A percentile compares a stretch with the other conserved stretches of the same genome.
Conservation (phyloP, 1,140 invertebrate genomes). For the Ditylenchus dipsaci region DNA sequence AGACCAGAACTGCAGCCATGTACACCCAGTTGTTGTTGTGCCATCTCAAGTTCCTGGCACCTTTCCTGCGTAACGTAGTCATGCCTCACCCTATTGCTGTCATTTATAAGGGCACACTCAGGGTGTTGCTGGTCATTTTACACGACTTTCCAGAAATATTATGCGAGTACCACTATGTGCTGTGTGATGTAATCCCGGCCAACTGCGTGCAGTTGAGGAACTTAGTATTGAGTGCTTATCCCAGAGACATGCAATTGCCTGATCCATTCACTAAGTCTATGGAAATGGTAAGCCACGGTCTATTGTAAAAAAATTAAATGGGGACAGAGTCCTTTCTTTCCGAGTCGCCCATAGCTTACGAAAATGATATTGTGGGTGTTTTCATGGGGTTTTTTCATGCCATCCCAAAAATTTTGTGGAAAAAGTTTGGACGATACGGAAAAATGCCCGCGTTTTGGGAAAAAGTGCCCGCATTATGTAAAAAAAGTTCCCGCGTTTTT, state of each 20-base stretch:
- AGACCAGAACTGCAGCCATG: slow-evolving; percentile 62
- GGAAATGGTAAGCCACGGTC: slow-evolving; percentile 34
- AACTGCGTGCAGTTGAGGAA: slow-evolving; percentile 99
- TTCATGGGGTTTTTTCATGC: no score
- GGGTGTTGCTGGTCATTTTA: slow-evolving; percentile 87
- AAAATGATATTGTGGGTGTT: no score
- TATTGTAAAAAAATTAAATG: slow-evolving; percentile 7
- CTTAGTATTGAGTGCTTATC: slow-evolving; percentile 91
- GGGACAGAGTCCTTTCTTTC: no score
- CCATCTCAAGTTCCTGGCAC: slow-evolving; percentile 90
- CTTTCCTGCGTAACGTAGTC: slow-evolving; percentile 92
- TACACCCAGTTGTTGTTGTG: slow-evolving; percentile 82
- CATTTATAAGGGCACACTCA: slow-evolving; percentile 89
- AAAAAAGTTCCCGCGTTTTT: no score
- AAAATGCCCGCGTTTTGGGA: no score
- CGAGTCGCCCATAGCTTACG: no score
- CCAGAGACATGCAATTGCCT: slow-evolving; percentile 90
- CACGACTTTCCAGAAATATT: slow-evolving; percentile 99
- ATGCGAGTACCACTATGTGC: slow-evolving; percentile 97
- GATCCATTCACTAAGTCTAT: slow-evolving; percentile 85
- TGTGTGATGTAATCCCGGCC: slow-evolving; percentile 96
- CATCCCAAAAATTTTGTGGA: no score
- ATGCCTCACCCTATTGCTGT: slow-evolving; percentile 83
- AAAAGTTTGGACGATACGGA: no score
- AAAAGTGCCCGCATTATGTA: no score